Conservation (phyloP, 2,113 vertebrate species). For the Apus apus region DNA sequence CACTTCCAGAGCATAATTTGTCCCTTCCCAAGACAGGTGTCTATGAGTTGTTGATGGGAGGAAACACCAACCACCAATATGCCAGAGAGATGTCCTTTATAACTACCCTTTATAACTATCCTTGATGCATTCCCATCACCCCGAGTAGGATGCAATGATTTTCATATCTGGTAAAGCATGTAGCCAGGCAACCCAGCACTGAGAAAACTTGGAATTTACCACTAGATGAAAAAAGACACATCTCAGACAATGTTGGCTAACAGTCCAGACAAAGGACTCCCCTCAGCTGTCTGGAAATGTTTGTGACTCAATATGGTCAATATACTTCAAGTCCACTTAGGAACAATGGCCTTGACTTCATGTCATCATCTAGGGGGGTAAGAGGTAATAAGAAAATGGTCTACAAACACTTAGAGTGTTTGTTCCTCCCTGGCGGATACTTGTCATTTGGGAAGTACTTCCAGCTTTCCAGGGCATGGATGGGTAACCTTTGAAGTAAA, state of each 20-base stretch:
- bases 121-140: not conserved
- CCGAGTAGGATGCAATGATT: not conserved
- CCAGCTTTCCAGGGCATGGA: not conserved
- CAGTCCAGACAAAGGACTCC: not conserved
- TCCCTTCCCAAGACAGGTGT: not conserved
- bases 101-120: not conserved
- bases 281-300: not conserved
- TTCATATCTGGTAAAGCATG: not conserved
- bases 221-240: not conserved
- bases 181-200: not conserved
- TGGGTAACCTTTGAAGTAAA: conserved; percentile 45
- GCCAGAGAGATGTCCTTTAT: not conserved
- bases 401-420: conserved; percentile 58
- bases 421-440: not conserved
- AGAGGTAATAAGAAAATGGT: not conserved
- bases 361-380: not conserved
- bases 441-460: conserved; percentile 32
- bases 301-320: conserved; percentile 11
- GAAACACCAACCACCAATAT: not conserved
- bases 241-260: not conserved
- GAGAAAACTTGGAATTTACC: not conserved
- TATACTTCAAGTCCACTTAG: conserved; percentile 19
- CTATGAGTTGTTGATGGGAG: not conserved
- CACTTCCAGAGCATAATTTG: not conserved
- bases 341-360: not conserved